phyloP scores from a whole-genome alignment of 2,797 vertebrate genomes.

The Danionella dracula region DNA sequence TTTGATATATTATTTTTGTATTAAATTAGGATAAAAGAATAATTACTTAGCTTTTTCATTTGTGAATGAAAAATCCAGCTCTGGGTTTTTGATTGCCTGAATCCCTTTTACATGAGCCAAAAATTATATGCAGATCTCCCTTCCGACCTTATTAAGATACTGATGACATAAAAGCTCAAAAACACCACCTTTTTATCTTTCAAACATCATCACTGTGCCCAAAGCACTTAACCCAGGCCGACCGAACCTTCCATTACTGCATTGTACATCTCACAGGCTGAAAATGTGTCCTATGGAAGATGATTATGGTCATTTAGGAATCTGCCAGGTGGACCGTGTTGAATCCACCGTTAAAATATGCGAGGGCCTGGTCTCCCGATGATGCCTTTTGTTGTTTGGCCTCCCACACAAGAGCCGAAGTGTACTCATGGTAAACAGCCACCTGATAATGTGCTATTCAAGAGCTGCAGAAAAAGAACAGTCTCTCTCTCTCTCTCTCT shows the following conservation, averaged over 20 bases:
- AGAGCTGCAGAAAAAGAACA: neutral
- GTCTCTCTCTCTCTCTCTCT: slow-evolving; percentile 18
- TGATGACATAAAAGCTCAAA: neutral
- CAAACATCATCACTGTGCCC: neutral
- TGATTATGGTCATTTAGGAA: neutral
- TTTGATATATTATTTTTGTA: too few relatives aligned
- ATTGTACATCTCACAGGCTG: neutral
- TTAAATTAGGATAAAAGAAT: too few relatives aligned
- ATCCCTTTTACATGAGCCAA: neutral
- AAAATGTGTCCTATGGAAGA: slow-evolving; percentile 1
- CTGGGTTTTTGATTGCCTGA: too few relatives aligned
- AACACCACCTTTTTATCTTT: neutral
- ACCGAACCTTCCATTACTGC: neutral
- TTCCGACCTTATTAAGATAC: neutral
- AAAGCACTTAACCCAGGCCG: neutral
- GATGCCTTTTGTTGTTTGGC: neutral
- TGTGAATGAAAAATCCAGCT: too few relatives aligned
- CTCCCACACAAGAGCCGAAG: neutral
- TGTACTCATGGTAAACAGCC: slow-evolving; percentile 25
- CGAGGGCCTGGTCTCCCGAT: neutral
- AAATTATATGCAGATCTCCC: too few relatives aligned
- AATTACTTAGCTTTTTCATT: too few relatives aligned
- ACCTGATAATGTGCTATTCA: slow-evolving; percentile 24
- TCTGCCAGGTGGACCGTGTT: neutral
- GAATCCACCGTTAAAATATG: slow-evolving; percentile 2